Conservation (phyloP, 1,140 invertebrate genomes). For the Sitobion miscanthi region DNA sequence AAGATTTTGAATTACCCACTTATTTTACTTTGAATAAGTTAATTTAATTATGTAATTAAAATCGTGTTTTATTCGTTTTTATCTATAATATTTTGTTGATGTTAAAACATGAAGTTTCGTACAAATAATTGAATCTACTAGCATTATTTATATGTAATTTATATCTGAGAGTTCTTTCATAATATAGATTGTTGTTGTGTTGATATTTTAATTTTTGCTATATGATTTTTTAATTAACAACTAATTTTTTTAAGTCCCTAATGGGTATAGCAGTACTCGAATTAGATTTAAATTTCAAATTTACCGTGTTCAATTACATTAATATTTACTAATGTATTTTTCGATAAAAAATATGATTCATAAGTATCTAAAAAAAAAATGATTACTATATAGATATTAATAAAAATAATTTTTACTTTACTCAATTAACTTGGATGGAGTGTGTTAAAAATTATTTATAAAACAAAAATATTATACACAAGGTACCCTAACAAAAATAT, state of each 20-base stretch:
- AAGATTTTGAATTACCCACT: no score
- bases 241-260: neutral
- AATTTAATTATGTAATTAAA: neutral
- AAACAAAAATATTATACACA: no score
- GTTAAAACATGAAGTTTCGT: neutral
- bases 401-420: no score
- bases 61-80: neutral
- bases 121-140: neutral
- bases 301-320: neutral
- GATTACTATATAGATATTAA: no score
- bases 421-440: no score
- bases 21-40: no score
- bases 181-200: neutral
- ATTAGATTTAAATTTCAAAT: neutral
- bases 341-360: neutral
- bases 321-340: neutral
- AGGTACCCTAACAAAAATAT: no score
- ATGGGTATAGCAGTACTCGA: neutral
- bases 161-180: neutral
- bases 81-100: neutral
- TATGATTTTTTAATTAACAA: neutral
- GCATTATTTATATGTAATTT: neutral
- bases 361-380: no score
- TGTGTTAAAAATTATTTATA: no score
- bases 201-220: neutral